Evolutionary conservation across 2,888 invertebrate species (phyloP).

Genomic region (Petrophora chlorosata): DNA sequence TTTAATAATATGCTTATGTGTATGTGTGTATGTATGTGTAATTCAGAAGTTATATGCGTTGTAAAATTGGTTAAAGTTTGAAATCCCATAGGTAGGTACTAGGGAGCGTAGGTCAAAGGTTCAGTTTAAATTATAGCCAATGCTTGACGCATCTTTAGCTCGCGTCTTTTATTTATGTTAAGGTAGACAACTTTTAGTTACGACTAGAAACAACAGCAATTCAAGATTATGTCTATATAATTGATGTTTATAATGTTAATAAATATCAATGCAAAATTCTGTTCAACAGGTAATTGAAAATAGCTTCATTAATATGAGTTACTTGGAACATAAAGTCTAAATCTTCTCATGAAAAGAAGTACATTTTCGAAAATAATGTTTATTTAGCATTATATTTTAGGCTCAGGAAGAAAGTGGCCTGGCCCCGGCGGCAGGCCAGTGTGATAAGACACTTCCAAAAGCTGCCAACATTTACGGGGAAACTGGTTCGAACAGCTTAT

Average conservation of each 20-base stretch:
- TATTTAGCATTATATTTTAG: no score
- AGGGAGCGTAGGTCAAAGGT: conserved; percentile 61
- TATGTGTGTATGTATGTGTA: not conserved
- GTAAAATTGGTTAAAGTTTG: not conserved
- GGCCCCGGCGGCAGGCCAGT: no score
- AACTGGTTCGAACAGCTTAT: no score
- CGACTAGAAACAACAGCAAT: conserved; percentile 28
- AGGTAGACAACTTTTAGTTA: conserved; percentile 67
- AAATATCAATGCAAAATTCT: conserved; percentile 2
- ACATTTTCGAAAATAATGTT: no score
- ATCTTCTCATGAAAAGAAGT: no score
- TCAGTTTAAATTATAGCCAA: conserved; percentile 60
- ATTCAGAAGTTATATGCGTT: not conserved
- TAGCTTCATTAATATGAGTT: no score
- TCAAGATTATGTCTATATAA: conserved; percentile 25
- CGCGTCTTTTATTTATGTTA: conserved; percentile 58
- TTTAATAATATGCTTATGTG: no score
- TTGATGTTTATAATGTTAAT: conserved; percentile 2
- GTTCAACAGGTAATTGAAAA: no score
- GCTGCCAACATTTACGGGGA: no score
- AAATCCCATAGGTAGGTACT: not conserved
- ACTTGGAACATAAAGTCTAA: no score
- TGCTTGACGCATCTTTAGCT: conserved; percentile 50
- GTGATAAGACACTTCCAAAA: no score
- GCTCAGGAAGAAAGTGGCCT: no score